Base-by-base conservation (phyloP, 2,888 invertebrate species). In the Loripinus fragilis region DNA sequence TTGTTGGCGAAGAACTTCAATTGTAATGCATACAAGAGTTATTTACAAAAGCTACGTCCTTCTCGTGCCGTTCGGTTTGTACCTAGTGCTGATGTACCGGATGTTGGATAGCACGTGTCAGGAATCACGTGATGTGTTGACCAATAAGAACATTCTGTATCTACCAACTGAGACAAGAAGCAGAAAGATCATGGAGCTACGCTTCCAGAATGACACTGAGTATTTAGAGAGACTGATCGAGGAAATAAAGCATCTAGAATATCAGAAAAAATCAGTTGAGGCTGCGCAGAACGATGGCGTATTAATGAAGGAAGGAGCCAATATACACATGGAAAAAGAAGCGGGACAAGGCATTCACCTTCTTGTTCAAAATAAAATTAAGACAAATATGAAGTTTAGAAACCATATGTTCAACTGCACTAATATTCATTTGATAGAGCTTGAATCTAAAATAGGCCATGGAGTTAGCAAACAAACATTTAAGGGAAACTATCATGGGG, bases 381-480 rank as follows among this genome's bases (percentile, higher is more conserved):
- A 23, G 3, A 45, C 20, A 28, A 3, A 15, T 42, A 3, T 7
- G 1, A 2, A 41, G 25, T 8, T 3, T 12, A 74, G 81, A n/a
- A 74, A 69, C 64, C 85, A 86, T 75, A 23, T 85, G 0, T 89
- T 90, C 45, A 90, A 90, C 80, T 92, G 92, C 74, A 81, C 89
- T 15, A 90, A 91, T 60, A 87, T 92, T 35, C 86, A 90, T 65
- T 41, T 81, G 20, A 89, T 92, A 50, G 82, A 85, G 64, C 74
- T 92, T 15, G 85, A 86, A 55, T 85, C 85, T 50, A 91, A 92
- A 81, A 85, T 92, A 12, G 92, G 92, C 3, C 91, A 91, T 52
- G 92, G 92, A 1, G 91, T 92, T 1, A 89, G 92, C 17, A 92
- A 92, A 72, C 92, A 92, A 75, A 90, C 92, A 0, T 92, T 90